Percentiles rank a stretch among this genome's conserved stretches.
phyloP scores from a whole-genome alignment of 2,888 invertebrate genomes.

The Sphecodes monilicornis region DNA sequence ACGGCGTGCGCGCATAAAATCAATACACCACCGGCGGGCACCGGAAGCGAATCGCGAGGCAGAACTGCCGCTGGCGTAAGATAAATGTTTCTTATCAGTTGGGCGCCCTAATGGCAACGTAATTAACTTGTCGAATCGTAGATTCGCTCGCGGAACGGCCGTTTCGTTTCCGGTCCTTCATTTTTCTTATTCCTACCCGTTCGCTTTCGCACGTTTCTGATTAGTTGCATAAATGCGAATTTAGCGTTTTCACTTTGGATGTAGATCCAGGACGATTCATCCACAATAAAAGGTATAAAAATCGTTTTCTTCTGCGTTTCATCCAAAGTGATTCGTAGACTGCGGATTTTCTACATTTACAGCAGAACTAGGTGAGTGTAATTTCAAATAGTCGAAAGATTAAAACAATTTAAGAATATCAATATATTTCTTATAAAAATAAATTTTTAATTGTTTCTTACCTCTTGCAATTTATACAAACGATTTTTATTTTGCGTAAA shows the following conservation, averaged over 20 bases:
- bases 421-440: too few relatives aligned
- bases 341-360: too few relatives aligned
- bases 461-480: too few relatives aligned
- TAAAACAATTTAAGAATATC: too few relatives aligned
- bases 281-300: too few relatives aligned
- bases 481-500: too few relatives aligned
- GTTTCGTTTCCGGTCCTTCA: constrained; percentile 26
- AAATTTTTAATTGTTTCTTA: too few relatives aligned
- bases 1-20: constrained; percentile 34
- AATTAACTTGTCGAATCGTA: constrained; percentile 58
- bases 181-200: background rate
- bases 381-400: too few relatives aligned
- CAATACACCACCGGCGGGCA: constrained; percentile 30
- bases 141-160: constrained; percentile 21
- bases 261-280: background rate
- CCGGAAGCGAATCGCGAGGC: background rate
- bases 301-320: too few relatives aligned
- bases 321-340: too few relatives aligned
- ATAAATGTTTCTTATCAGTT: constrained; percentile 50
- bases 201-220: background rate
- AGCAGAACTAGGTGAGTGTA: too few relatives aligned
- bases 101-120: constrained; percentile 10
- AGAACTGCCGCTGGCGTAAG: constrained; percentile 13
- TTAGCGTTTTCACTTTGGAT: background rate
- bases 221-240: background rate